Evolutionary conservation across 30 jellyfish, hydroid and myxozoan species (phyloP).

Genomic region (Pseudorhiza aurosa): DNA sequence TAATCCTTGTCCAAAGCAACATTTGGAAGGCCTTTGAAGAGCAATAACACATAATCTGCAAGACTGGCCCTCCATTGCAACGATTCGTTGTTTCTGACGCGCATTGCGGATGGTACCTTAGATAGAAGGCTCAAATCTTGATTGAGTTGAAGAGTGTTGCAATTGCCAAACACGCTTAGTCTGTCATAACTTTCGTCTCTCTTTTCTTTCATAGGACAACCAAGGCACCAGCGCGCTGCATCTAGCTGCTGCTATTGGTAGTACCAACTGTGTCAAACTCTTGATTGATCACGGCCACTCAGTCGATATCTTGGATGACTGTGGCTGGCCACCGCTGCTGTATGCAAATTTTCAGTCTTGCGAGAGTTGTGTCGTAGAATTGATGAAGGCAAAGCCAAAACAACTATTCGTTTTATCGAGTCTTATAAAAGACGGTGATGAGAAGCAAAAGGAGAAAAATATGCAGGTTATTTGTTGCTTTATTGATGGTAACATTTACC

Average conservation of each 20-base stretch:
- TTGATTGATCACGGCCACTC: conserved; percentile 72
- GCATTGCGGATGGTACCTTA: no score
- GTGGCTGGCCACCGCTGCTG: conserved; percentile 96
- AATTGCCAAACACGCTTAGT: no score
- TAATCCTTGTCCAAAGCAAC: no score
- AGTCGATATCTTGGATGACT: conserved; percentile 73
- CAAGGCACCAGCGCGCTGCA: conserved; percentile 83
- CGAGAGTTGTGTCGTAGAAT: conserved; percentile 73
- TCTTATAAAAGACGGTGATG: conserved; percentile 49
- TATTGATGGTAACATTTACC: no score
- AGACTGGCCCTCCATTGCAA: no score
- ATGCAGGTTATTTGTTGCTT: conserved; percentile 9
- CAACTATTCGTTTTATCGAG: conserved; percentile 72
- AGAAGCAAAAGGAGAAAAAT: conserved; percentile 60
- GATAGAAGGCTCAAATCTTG: no score
- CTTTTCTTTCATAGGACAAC: conserved; percentile 59
- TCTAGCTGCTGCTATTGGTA: conserved; percentile 88
- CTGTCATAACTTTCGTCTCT: background rate
- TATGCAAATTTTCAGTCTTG: conserved; percentile 84
- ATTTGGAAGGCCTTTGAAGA: no score
- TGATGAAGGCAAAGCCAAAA: conserved; percentile 75
- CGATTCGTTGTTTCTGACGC: no score
- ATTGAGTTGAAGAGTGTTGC: no score
- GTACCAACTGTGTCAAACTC: conserved; percentile 61
- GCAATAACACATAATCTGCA: no score